Evolutionary conservation across 2,888 invertebrate genomes (phyloP), one percentile per base, ranked within the genome.

Genomic region (Rotaria socialis): DNA sequence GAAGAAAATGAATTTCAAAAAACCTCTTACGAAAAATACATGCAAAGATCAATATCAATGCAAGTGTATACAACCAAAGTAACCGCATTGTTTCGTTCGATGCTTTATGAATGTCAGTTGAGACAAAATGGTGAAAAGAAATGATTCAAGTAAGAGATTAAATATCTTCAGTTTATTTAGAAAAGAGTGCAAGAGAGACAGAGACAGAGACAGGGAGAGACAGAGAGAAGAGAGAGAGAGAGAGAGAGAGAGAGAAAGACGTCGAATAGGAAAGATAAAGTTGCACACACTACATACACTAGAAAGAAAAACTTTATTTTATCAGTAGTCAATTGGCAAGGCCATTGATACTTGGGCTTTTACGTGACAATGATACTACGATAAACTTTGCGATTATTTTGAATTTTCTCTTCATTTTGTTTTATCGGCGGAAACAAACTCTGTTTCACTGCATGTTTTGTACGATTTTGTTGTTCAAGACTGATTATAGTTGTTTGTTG

Each of bases 341-440:
- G 27, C 22, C 22, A 55, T 22, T 35, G 16, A 67, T 6, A 6
- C 35, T 27, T 11, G 41, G 35, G 0, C 24, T 5, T 80, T 43
- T 80, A 80, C 24, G 80, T 80, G n/a, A 80, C 80, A 80, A 80
- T 47, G n/a, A 80, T 14, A 10, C n/a, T 47, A 47, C 80, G 80
- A 80, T 80, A 80, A 47, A 80, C 47, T 80, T 80, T 80, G 2
- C 80, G 43, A 47, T 80, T 80, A 47, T 43, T 47, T 80, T 80
- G 80, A 11, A 47, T 35, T 47, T 80, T 80, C n/a, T 80, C 80
- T 80, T 80, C 80, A 47, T 80, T 80, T 80, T 47, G 80, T 80
- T n/a, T 8, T 47, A 80, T 80, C 10, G 80, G 80, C n/a, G 80
- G 80, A n/a, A 80, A 80, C 47, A 80, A 47, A n/a, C 47, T 80